Percentiles rank a stretch among this genome's conserved stretches.
Conservation (phyloP, 53 echinoderm and acorn worm species). For the Henricia sp. region DNA sequence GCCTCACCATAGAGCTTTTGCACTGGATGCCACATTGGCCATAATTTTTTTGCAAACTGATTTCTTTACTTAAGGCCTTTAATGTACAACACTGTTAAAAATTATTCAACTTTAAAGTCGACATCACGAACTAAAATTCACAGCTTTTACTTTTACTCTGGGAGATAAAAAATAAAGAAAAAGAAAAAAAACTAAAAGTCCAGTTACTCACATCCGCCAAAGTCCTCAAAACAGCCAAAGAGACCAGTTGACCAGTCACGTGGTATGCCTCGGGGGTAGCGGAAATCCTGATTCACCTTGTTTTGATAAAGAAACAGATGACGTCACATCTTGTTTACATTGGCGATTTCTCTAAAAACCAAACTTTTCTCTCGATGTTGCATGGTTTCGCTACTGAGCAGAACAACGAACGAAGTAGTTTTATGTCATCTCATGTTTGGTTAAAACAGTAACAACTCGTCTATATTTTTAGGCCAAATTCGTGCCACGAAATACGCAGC, state of each 20-base stretch:
- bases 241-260: slow-evolving; percentile 87
- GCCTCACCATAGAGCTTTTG: too few species aligned
- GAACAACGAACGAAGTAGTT: too few species aligned
- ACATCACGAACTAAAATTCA: neutral
- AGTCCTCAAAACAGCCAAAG: slow-evolving; percentile 79
- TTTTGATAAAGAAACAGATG: neutral
- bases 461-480: too few species aligned
- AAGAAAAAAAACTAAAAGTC: neutral
- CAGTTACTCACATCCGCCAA: slow-evolving; percentile 73
- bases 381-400: too few species aligned
- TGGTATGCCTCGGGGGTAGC: slow-evolving; percentile 68
- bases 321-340: neutral
- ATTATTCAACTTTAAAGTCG: neutral
- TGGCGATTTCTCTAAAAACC: too few species aligned
- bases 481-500: too few species aligned
- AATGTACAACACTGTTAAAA: neutral
- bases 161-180: neutral
- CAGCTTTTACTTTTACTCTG: neutral
- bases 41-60: too few species aligned
- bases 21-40: too few species aligned
- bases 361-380: too few species aligned
- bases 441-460: too few species aligned
- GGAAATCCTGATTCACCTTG: too few species aligned
- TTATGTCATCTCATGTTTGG: too few species aligned
- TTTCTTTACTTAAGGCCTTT: neutral